A percentile compares a stretch with the other conserved stretches of the same genome.
Evolutionary conservation across 1,140 invertebrate genomes (phyloP).

Genomic region (Cyclina sinensis): DNA sequence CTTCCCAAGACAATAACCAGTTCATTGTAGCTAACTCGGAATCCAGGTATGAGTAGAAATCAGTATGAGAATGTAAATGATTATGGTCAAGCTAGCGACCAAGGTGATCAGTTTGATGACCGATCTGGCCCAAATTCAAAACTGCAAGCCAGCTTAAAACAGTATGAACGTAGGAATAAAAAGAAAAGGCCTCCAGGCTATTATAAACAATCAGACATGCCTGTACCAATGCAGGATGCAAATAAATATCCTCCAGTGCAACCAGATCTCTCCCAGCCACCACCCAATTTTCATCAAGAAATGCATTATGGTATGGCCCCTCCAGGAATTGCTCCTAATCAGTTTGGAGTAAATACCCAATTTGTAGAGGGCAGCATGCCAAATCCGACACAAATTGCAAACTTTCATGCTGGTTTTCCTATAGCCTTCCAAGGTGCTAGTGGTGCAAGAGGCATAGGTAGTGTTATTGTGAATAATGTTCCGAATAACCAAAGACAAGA

Average conservation of each 20-base stretch:
- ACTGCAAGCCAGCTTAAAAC: conserved; percentile 61
- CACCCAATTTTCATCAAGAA: conserved; percentile 38
- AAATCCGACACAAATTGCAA: neutral
- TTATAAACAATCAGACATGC: conserved; percentile 38
- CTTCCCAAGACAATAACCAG: neutral
- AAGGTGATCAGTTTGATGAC: neutral
- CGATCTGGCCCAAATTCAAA: conserved; percentile 12
- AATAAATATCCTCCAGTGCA: neutral
- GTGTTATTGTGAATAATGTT: neutral
- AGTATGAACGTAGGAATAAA: conserved; percentile 64
- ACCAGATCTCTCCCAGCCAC: conserved; percentile 16
- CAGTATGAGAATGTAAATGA: neutral
- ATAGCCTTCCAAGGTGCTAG: conserved; percentile 17
- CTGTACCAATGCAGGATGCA: neutral
- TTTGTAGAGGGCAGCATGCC: neutral
- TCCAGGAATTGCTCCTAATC: conserved; percentile 36
- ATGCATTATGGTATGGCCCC: conserved; percentile 33
- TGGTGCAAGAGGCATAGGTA: neutral
- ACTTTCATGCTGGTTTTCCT: neutral
- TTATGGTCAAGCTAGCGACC: neutral
- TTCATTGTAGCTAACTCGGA: neutral
- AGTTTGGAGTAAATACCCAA: conserved; percentile 10
- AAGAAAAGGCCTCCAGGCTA: conserved; percentile 63
- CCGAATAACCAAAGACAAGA: neutral
- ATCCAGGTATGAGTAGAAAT: neutral